Conservation (phyloP, 2,113 vertebrate species). For the Phycodurus eques region DNA sequence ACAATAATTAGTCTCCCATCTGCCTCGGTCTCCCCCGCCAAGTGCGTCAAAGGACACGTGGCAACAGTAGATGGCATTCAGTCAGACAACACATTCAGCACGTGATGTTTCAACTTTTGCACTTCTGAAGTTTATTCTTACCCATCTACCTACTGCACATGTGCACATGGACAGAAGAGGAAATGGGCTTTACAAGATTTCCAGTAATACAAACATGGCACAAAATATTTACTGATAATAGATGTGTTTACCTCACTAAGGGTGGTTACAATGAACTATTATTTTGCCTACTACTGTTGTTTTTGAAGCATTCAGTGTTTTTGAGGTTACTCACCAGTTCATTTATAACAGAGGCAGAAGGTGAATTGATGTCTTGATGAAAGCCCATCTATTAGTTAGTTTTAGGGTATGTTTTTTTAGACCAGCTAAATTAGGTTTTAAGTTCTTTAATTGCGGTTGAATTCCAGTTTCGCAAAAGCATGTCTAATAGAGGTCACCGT, state of each 20-base stretch:
- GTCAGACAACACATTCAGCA: conserved; percentile 20
- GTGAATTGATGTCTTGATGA: neutral
- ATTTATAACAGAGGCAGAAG: neutral
- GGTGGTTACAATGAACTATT: neutral
- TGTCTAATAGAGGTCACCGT: conserved; percentile 5
- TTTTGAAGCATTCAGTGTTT: neutral
- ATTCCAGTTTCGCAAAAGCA: conserved; percentile 17
- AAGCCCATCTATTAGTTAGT: neutral
- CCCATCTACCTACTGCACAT: conserved; percentile 6
- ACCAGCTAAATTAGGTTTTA: neutral
- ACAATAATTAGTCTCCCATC: neutral
- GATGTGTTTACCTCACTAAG: neutral
- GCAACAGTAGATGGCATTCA: neutral
- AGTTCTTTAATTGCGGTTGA: neutral
- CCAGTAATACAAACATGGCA: neutral
- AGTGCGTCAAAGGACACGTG: conserved; percentile 23
- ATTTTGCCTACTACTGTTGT: neutral
- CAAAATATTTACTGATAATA: neutral
- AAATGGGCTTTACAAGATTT: neutral
- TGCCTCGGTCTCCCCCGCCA: neutral
- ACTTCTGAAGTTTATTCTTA: conserved; percentile 26
- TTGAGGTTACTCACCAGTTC: neutral
- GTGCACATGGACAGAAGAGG: neutral
- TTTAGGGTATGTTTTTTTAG: neutral
- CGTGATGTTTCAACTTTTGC: conserved; percentile 17